Evolutionary conservation across 2,888 invertebrate genomes (phyloP).

Genomic region (Monoplex corrugatus): DNA sequence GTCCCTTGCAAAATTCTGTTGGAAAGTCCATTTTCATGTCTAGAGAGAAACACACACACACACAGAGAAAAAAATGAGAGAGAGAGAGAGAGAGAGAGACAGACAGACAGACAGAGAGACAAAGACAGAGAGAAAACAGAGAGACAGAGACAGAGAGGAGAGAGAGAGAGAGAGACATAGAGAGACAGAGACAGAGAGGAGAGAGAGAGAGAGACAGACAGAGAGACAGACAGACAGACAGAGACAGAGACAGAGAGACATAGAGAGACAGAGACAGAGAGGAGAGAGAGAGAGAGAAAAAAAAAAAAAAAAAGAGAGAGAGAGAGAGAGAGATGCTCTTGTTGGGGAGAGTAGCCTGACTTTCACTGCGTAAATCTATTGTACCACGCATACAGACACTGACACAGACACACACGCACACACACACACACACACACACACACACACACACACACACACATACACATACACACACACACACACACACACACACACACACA

Average conservation of each 20-base stretch:
- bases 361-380: too few relatives aligned
- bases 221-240: background rate
- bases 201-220: background rate
- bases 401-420: background rate
- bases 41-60: background rate
- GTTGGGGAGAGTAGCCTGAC: too few relatives aligned
- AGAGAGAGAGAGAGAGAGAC: too few relatives aligned
- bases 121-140: too few relatives aligned
- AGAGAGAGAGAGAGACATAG: background rate
- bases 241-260: background rate
- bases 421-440: slow-evolving; percentile 18
- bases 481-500: background rate
- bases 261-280: background rate
- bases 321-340: too few relatives aligned
- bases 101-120: too few relatives aligned
- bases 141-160: background rate
- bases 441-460: background rate
- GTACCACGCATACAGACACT: background rate
- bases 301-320: background rate
- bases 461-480: background rate
- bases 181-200: too few relatives aligned
- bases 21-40: too few relatives aligned
- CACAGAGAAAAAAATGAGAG: background rate
- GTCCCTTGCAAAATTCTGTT: too few relatives aligned
- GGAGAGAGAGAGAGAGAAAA: background rate